A percentile compares a stretch with the other conserved stretches of the same genome.
Evolutionary conservation across 1,140 invertebrate genomes (phyloP).

Genomic region (Medauroidea extradentata): DNA sequence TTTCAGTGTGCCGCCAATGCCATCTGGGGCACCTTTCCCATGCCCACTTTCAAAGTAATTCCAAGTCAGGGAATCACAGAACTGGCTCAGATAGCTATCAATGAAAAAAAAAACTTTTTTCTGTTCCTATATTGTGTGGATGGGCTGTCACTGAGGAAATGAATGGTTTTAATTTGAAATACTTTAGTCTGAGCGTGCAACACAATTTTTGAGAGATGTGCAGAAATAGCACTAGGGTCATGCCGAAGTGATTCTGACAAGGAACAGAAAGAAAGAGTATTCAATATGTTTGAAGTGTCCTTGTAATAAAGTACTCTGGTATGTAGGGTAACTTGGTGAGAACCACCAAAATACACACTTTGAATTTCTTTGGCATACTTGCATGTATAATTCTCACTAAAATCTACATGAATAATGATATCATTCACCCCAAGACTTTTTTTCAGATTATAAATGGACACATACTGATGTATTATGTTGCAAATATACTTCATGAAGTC

Average conservation of each 20-base stretch:
- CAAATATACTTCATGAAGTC: too few species aligned
- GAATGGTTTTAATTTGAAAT: not conserved
- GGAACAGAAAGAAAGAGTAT: too few species aligned
- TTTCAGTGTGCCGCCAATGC: constrained; percentile 41
- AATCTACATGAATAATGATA: too few species aligned
- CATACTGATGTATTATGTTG: too few species aligned
- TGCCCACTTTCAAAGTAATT: constrained; percentile 34
- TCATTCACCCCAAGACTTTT: not conserved
- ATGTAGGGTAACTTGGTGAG: constrained; percentile 9
- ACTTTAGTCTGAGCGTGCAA: not conserved
- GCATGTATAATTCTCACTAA: too few species aligned
- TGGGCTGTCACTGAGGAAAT: not conserved
- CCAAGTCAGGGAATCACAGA: constrained; percentile 23
- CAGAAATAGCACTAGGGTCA: too few species aligned
- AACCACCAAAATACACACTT: constrained; percentile 9
- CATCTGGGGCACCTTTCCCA: constrained; percentile 37
- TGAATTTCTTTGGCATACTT: constrained; percentile 4
- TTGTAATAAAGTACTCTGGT: not conserved
- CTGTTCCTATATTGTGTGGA: constrained; percentile 3
- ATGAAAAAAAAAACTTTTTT: not conserved
- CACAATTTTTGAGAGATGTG: too few species aligned
- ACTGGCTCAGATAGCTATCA: too few species aligned
- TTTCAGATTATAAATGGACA: too few species aligned
- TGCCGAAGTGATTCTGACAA: too few species aligned
- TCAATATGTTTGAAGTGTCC: too few species aligned